Evolutionary conservation across 2,113 vertebrate genomes (phyloP).

Genomic region (Laterallus jamaicensis): DNA sequence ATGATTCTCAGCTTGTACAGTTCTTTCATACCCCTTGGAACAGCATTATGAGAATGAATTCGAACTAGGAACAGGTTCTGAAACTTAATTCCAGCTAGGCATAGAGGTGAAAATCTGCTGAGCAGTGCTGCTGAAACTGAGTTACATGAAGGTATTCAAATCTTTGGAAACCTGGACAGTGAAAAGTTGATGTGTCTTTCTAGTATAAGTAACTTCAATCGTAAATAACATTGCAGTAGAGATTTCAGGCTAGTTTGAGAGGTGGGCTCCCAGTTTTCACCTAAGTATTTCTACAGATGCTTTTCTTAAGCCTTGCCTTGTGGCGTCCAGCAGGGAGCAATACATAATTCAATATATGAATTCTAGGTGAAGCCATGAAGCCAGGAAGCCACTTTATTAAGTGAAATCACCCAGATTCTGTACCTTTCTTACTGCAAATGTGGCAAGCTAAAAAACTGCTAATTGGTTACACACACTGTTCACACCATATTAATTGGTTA

Average conservation of each 20-base stretch:
- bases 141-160: background rate
- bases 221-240: background rate
- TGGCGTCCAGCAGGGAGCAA: too few relatives aligned
- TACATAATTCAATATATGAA: too few relatives aligned
- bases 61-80: background rate
- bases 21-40: background rate
- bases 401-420: too few relatives aligned
- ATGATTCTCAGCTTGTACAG: background rate
- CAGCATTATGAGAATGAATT: conserved; percentile 6
- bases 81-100: background rate
- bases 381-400: too few relatives aligned
- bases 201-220: background rate
- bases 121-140: background rate
- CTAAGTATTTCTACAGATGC: background rate
- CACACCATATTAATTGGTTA: too few relatives aligned
- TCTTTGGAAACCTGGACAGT: background rate
- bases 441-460: too few relatives aligned
- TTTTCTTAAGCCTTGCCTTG: background rate
- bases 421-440: too few relatives aligned
- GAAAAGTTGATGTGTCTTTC: background rate
- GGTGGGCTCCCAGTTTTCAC: background rate
- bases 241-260: background rate
- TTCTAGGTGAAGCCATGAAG: too few relatives aligned
- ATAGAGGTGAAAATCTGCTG: background rate
- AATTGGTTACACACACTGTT: too few relatives aligned